Conservation (phyloP, 2,888 invertebrate genomes). For the Acrobasis repandana region DNA sequence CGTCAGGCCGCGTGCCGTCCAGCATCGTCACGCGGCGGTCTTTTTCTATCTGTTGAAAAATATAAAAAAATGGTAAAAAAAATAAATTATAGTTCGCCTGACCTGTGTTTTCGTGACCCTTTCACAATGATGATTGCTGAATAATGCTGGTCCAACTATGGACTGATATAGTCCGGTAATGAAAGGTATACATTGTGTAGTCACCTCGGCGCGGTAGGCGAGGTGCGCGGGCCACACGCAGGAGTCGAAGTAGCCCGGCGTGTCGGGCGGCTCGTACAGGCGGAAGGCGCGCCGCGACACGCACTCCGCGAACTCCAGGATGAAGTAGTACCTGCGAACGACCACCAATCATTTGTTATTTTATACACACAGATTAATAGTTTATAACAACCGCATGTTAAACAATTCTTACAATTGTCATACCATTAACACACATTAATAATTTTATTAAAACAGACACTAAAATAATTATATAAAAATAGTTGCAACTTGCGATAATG, state of each 20-base stretch:
- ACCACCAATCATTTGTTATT: background rate
- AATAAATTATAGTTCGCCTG: slow-evolving; percentile 20
- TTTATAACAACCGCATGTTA: too few species aligned
- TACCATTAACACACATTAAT: too few species aligned
- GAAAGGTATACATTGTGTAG: too few species aligned
- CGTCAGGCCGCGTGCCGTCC: slow-evolving; percentile 49
- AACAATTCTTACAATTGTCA: too few species aligned
- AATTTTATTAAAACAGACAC: too few species aligned
- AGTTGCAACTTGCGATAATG: too few species aligned
- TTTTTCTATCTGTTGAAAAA: slow-evolving; percentile 49
- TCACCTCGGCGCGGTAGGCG: slow-evolving; percentile 72
- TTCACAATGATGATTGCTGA: too few species aligned
- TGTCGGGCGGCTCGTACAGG: slow-evolving; percentile 93
- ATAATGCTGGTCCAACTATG: too few species aligned
- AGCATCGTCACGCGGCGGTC: slow-evolving; percentile 50
- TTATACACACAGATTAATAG: too few species aligned
- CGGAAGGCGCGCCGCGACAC: slow-evolving; percentile 80
- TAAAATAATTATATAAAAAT: too few species aligned
- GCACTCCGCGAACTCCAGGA: slow-evolving; percentile 87
- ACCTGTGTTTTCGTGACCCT: too few species aligned
- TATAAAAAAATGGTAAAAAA: slow-evolving; percentile 24
- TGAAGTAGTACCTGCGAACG: slow-evolving; percentile 88
- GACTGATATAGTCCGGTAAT: too few species aligned
- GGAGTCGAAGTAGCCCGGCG: slow-evolving; percentile 92
- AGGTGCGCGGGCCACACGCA: slow-evolving; percentile 96